A percentile compares a stretch with the other conserved stretches of the same genome.
Conservation (phyloP, 2,797 vertebrate genomes). For the Coendou prehensilis region DNA sequence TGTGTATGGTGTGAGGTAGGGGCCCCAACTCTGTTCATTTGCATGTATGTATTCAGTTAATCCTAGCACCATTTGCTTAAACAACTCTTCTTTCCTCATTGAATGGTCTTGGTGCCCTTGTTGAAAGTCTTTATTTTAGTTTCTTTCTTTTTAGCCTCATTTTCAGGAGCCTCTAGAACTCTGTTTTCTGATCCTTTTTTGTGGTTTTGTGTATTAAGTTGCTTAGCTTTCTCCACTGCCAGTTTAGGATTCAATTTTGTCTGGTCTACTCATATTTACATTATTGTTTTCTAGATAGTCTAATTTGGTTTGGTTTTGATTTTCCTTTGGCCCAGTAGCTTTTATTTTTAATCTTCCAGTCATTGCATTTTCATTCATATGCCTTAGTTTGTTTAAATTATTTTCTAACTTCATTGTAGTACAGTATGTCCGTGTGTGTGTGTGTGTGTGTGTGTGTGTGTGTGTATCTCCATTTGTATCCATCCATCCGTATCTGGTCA, state of each 20-base stretch:
- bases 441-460: not conserved
- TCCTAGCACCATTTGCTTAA: not conserved
- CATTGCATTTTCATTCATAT: not conserved
- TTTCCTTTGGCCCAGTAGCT: conserved; percentile 14
- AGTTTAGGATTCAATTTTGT: conserved; percentile 3
- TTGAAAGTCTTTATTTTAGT: not conserved
- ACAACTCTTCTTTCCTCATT: not conserved
- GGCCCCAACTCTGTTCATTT: not conserved
- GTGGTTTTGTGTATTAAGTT: not conserved
- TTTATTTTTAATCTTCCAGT: not conserved
- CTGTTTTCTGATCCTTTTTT: not conserved
- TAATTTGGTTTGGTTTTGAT: not conserved
- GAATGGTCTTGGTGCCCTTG: not conserved
- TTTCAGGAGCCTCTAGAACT: not conserved
- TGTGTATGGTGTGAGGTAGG: not conserved
- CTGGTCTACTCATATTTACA: not conserved
- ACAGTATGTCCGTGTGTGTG: not conserved
- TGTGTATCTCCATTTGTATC: not conserved
- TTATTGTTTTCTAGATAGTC: not conserved
- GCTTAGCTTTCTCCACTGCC: not conserved
- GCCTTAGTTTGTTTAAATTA: conserved; percentile 43
- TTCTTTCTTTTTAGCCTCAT: not conserved
- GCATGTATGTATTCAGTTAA: too few relatives aligned
- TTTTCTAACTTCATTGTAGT: conserved; percentile 30
- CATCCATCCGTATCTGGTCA: not conserved